Conservation (phyloP, 1,140 invertebrate genomes). For the Bactericera cockerelli region DNA sequence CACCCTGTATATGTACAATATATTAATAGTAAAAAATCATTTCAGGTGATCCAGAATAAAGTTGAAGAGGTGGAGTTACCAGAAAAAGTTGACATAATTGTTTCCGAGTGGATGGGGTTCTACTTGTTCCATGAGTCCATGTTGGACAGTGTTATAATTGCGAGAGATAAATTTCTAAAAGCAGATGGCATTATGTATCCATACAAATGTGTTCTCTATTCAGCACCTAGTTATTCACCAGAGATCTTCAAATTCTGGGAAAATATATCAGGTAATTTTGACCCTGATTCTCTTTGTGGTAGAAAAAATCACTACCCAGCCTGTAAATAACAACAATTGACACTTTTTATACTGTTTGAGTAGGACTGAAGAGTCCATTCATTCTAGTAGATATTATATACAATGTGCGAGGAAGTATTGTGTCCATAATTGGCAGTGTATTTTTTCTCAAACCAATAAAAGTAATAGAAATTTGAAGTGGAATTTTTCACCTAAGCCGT, state of each 20-base stretch:
- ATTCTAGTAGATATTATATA: too few species aligned
- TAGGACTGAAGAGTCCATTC: too few species aligned
- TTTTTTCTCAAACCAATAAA: too few species aligned
- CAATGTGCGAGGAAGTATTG: too few species aligned
- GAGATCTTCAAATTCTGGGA: slow-evolving; percentile 46
- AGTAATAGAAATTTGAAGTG: too few species aligned
- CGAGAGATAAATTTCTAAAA: slow-evolving; percentile 75
- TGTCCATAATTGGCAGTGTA: too few species aligned
- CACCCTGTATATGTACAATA: too few species aligned
- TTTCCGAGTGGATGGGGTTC: slow-evolving; percentile 99
- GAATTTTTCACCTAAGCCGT: too few species aligned
- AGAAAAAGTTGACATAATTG: slow-evolving; percentile 85
- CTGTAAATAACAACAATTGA: too few species aligned
- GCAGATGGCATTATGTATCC: slow-evolving; percentile 36
- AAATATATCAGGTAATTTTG: slow-evolving; percentile 23
- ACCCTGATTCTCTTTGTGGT: too few species aligned
- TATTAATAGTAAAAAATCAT: too few species aligned
- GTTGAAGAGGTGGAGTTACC: slow-evolving; percentile 48
- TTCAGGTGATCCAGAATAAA: slow-evolving; percentile 39
- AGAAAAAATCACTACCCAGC: slow-evolving; percentile 41
- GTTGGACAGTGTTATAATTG: slow-evolving; percentile 83
- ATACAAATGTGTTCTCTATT: slow-evolving; percentile 28
- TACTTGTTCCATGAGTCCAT: slow-evolving; percentile 96
- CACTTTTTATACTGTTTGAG: too few species aligned
- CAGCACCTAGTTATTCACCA: slow-evolving; percentile 53